phyloP scores from a whole-genome alignment of 1,140 invertebrate genomes.

The Euglossa dilemma region DNA sequence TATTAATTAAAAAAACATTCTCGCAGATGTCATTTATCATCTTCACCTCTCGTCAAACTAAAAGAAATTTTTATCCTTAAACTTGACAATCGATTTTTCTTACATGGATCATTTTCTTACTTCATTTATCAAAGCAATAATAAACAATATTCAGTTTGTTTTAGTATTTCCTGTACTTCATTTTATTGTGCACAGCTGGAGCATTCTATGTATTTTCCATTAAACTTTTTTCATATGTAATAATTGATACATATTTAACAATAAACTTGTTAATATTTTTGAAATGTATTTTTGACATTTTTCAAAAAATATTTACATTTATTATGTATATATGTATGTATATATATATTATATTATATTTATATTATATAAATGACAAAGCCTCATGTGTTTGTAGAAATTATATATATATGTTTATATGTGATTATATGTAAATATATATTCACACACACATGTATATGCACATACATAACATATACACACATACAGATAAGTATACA shows the following conservation, averaged over 20 bases:
- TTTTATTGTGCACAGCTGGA: conserved; percentile 21
- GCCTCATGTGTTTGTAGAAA: neutral
- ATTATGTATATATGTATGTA: neutral
- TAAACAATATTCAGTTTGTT: neutral
- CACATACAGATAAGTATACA: no score
- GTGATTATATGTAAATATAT: neutral
- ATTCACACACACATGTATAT: no score
- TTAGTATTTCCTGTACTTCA: neutral
- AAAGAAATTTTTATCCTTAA: neutral
- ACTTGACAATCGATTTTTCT: neutral
- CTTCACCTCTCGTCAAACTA: conserved; percentile 3
- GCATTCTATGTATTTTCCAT: neutral
- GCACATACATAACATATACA: neutral
- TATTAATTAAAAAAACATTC: conserved; percentile 8
- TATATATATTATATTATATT: neutral
- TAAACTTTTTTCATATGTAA: neutral
- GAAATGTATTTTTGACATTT: neutral
- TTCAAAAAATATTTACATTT: neutral
- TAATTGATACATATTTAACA: neutral
- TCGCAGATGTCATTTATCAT: conserved; percentile 38
- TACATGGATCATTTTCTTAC: neutral
- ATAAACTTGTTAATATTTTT: neutral
- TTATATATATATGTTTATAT: no score
- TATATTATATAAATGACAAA: neutral
- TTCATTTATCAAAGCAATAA: neutral